Conservation (phyloP, 2,888 invertebrate species). For the Limenitis camilla region DNA sequence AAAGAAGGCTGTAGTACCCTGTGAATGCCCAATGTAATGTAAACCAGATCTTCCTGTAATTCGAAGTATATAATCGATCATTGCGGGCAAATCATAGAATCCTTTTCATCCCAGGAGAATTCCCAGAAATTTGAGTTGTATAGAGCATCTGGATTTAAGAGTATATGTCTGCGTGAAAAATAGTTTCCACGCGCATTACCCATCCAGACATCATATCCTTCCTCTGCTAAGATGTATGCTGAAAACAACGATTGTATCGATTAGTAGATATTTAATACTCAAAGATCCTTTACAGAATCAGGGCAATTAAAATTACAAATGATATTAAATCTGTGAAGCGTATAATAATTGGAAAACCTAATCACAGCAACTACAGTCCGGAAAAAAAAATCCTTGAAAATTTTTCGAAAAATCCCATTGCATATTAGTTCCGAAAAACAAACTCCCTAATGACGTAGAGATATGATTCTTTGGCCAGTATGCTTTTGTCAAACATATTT, state of each 20-base stretch:
- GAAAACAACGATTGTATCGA: constrained; percentile 14
- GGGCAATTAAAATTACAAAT: too few species aligned
- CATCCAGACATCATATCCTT: constrained; percentile 86
- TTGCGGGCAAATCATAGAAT: constrained; percentile 83
- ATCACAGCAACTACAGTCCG: too few species aligned
- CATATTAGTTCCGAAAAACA: too few species aligned
- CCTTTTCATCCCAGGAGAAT: constrained; percentile 89
- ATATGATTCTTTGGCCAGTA: too few species aligned
- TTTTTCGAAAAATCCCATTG: too few species aligned
- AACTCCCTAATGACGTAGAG: too few species aligned
- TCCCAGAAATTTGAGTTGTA: constrained; percentile 74
- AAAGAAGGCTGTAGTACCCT: constrained; percentile 78
- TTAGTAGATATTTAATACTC: too few species aligned
- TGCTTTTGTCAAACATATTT: too few species aligned
- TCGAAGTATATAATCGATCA: constrained; percentile 82
- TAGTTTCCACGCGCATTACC: constrained; percentile 85
- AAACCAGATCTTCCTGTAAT: constrained; percentile 74
- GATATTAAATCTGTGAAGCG: too few species aligned
- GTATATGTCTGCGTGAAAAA: constrained; percentile 76
- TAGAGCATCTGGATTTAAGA: constrained; percentile 47
- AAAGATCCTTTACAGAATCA: too few species aligned
- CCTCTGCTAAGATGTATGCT: constrained; percentile 76
- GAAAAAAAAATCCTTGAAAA: too few species aligned
- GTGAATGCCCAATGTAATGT: constrained; percentile 88
- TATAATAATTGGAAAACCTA: too few species aligned